Base-by-base conservation (phyloP, 1,140 invertebrate species). In the Dendroctonus ponderosae region DNA sequence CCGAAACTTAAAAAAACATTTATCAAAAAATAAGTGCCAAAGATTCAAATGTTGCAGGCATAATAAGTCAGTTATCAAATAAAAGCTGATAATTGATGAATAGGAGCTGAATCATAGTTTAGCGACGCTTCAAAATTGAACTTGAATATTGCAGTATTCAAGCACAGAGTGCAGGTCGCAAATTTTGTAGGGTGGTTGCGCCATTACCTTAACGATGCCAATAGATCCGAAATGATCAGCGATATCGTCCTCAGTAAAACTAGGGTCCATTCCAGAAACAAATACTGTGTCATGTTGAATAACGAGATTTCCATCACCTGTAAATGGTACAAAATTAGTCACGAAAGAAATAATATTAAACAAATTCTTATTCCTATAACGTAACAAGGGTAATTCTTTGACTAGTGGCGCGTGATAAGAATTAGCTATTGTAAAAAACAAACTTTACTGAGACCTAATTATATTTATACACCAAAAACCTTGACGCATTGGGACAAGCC, bases 271-370 rank as follows among this genome's bases (percentile, higher is more conserved):
- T 66, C 94, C 95, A 75, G 93, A 91, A 15, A 98, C 91, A 82
- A 98, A 99, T 51, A 99, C 91, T 0, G 95, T 97, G 78, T 98
- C 94, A 75, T 93, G 91, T 78, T 94, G 91, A 5, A 89, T 88
- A 67, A 93, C 87, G 84, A 92, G 89, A 71, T 92, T 89, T 14
- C 69, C 71, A 60, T 63, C 70, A 68, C 69, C 73, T 74, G 73
- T 48, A 74, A 74, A 44, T 60, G 57, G 68, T 68, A 64, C 3
- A 26, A 26, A 26, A 26, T 26, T 26, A 26, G 26, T 26, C 26
- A 26, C 26, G 3, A 26, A 26, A 26, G 26, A 26, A 26, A 26
- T 26, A 26, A 26, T 26, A 26, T 1, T 26, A 26, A 26, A 26
- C 26, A 26, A 26, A 26, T 26, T 26, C 26, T 1, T 26, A 26